A percentile compares a stretch with the other conserved stretches of the same genome.
phyloP scores from a whole-genome alignment of 2,888 invertebrate species.

The Seira sanloemensis region DNA sequence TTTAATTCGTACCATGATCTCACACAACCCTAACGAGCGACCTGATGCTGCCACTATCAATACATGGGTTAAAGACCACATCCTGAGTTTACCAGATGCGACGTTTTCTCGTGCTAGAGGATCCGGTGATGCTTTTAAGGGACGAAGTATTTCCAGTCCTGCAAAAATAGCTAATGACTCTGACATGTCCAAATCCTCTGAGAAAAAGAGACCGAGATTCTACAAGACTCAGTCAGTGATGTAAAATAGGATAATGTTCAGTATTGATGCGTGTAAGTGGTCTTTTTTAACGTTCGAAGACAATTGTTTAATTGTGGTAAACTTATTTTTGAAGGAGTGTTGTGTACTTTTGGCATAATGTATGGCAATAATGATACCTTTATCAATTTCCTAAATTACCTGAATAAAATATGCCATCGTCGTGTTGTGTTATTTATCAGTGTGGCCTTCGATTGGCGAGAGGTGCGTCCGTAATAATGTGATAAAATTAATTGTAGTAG shows the following conservation, averaged over 20 bases:
- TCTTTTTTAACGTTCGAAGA: background rate
- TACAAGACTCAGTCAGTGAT: constrained; percentile 57
- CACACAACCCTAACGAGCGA: constrained; percentile 82
- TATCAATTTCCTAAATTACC: too few relatives aligned
- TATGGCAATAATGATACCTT: too few relatives aligned
- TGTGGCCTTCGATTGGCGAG: too few relatives aligned
- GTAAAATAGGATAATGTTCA: too few relatives aligned
- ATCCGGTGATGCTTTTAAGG: constrained; percentile 14
- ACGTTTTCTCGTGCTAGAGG: background rate
- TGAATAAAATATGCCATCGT: too few relatives aligned
- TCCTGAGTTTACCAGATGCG: constrained; percentile 9
- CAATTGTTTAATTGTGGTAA: too few relatives aligned
- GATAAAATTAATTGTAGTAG: too few relatives aligned
- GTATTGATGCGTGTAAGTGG: background rate
- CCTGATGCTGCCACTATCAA: constrained; percentile 77
- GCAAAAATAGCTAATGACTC: constrained; percentile 22
- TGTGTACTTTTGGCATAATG: too few relatives aligned
- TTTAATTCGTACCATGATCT: constrained; percentile 87
- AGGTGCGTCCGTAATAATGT: too few relatives aligned
- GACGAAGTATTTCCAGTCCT: constrained; percentile 49
- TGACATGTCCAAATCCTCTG: background rate
- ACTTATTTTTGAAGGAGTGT: too few relatives aligned
- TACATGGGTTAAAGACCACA: constrained; percentile 62
- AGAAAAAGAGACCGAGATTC: constrained; percentile 36
- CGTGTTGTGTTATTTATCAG: too few relatives aligned